Conservation (phyloP, 2,888 invertebrate species). For the Coleophora flavipennella region DNA sequence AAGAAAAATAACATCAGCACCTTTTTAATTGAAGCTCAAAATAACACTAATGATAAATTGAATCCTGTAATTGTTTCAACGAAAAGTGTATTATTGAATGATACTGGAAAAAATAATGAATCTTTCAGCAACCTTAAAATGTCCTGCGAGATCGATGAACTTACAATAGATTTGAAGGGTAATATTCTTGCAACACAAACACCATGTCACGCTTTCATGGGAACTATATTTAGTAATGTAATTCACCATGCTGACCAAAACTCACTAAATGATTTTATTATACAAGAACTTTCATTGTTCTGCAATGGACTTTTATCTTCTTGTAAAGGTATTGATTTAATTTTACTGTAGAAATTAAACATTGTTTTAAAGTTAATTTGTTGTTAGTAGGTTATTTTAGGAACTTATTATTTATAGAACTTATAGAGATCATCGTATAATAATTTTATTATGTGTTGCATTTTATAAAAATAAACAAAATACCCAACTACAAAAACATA, state of each 20-base stretch:
- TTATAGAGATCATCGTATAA: no score
- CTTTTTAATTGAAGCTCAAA: neutral
- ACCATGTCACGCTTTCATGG: slow-evolving; percentile 57
- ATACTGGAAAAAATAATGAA: slow-evolving; percentile 4
- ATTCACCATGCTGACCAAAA: slow-evolving; percentile 33
- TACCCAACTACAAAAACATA: slow-evolving; percentile 19
- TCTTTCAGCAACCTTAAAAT: neutral
- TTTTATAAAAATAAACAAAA: slow-evolving; percentile 7
- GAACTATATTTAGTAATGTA: slow-evolving; percentile 46
- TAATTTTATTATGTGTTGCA: slow-evolving; percentile 14
- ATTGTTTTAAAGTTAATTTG: slow-evolving; percentile 22
- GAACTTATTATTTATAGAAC: no score
- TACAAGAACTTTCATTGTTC: slow-evolving; percentile 49
- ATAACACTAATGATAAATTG: slow-evolving; percentile 12
- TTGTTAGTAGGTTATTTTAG: slow-evolving; percentile 8
- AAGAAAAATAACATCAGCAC: slow-evolving; percentile 5
- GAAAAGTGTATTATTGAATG: slow-evolving; percentile 18
- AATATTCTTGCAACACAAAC: slow-evolving; percentile 50
- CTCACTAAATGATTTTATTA: slow-evolving; percentile 48
- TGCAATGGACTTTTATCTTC: slow-evolving; percentile 55
- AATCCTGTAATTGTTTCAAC: slow-evolving; percentile 25
- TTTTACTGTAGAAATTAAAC: slow-evolving; percentile 45
- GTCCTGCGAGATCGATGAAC: slow-evolving; percentile 14
- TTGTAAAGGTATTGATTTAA: slow-evolving; percentile 56
- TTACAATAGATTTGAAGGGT: slow-evolving; percentile 54